Percentiles rank a stretch among this genome's conserved stretches.
Conservation (phyloP, 2,888 invertebrate species). For the Stenolophus ochropezus region DNA sequence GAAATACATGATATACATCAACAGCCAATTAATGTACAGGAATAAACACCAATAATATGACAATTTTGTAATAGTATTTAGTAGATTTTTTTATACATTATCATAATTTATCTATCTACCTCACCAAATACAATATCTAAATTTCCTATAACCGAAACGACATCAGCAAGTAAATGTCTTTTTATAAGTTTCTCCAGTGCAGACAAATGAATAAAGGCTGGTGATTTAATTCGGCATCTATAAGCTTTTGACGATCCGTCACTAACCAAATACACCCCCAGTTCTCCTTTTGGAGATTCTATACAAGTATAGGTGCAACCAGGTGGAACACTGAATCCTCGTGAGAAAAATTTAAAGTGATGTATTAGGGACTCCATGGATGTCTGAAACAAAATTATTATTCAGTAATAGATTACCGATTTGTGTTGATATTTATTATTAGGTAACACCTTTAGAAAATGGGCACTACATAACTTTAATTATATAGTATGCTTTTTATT, state of each 20-base stretch:
- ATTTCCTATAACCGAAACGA: constrained; percentile 85
- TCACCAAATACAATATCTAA: constrained; percentile 80
- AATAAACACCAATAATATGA: background rate
- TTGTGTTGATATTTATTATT: too few relatives aligned
- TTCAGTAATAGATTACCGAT: too few relatives aligned
- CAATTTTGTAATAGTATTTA: background rate
- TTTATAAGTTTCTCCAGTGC: constrained; percentile 77
- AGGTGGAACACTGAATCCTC: constrained; percentile 89
- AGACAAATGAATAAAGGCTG: constrained; percentile 79
- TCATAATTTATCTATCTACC: constrained; percentile 75
- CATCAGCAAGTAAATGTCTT: constrained; percentile 79
- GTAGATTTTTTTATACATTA: background rate
- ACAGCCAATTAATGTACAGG: background rate
- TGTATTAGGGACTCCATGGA: constrained; percentile 93
- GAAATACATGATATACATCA: constrained; percentile 59
- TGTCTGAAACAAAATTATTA: constrained; percentile 69
- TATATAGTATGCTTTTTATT: background rate
- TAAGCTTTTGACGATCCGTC: constrained; percentile 88
- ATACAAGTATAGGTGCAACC: constrained; percentile 86
- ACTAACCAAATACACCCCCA: constrained; percentile 90
- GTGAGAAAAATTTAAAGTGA: constrained; percentile 90
- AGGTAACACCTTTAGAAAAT: background rate
- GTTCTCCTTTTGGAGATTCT: constrained; percentile 91
- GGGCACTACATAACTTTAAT: too few relatives aligned
- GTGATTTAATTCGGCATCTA: constrained; percentile 73